Base-by-base conservation (phyloP, 2,797 vertebrate species). In the Macrochelys suwanniensis region DNA sequence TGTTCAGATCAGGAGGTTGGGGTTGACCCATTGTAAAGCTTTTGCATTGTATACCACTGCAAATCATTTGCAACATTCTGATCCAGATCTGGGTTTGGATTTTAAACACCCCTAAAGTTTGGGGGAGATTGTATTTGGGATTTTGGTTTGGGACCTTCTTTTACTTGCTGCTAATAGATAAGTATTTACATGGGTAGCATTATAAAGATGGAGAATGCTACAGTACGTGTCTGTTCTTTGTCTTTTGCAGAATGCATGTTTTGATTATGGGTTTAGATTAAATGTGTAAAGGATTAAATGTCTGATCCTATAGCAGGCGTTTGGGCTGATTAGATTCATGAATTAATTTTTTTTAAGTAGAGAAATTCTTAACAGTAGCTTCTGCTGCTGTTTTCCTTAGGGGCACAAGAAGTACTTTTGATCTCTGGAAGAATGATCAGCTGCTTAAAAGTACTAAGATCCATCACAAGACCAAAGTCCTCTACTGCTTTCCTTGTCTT, bases 1-100 rank as follows among this genome's bases (percentile, higher is more conserved):
- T 71, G 7, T 56, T 49, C 45, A 33, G 1, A 0, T 37, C 0
- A 0, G 21, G 57, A 74, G 50, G 7, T 13, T 90, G 78, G 11
- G 42, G 31, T 28, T 81, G 79, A 37, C 50, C 47, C 9, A 21
- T 65, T 88, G 65, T 15, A 87, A 89, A 88, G 82, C 42, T 71
- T 89, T 0, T 37, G n/a, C n/a, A 68, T 21, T 11, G n/a, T 7
- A 68, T 21, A 68, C 17, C 65, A 37, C 42, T 45, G 7, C 7
- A 47, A 51, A 28, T 84, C 21, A 45, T 11, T 4, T 50, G 84
- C 77, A 94, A 54, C 9, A 77, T 82, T 89, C 33, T 2, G 7
- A 3, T 83, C 68, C 6, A 31, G 45, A n/a, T 57, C 42, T 74
- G 65, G 16, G 33, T 28, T 85, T 45, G 25, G 21, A 47, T 84